A percentile compares a stretch with the other conserved stretches of the same genome.
Evolutionary conservation across 2,113 vertebrate genomes (phyloP).

Genomic region (Dermatemys mawii): DNA sequence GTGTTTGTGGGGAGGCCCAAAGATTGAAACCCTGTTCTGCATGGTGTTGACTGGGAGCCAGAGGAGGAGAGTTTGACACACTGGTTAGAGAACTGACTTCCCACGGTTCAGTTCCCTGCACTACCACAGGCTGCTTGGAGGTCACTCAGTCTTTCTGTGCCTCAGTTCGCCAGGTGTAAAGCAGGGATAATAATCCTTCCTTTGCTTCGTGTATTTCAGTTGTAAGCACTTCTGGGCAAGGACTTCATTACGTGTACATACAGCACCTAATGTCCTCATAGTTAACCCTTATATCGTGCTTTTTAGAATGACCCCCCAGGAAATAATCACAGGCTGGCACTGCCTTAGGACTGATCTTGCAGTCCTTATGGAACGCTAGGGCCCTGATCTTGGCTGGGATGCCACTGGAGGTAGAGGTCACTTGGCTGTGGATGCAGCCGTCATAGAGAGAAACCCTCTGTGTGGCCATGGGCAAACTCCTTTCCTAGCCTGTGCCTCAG

Average conservation of each 20-base stretch:
- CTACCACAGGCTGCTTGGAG: neutral
- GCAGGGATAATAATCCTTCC: neutral
- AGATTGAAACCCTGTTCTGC: neutral
- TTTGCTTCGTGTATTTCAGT: neutral
- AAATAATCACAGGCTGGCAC: neutral
- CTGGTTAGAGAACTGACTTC: neutral
- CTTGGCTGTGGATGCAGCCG: neutral
- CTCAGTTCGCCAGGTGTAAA: neutral
- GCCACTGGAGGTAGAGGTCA: neutral
- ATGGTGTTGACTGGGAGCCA: neutral
- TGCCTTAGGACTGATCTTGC: neutral
- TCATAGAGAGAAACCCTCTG: neutral
- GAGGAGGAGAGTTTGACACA: neutral
- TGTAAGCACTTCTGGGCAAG: neutral
- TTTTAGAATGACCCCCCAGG: neutral
- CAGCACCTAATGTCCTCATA: neutral
- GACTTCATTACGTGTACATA: neutral
- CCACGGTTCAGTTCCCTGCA: neutral
- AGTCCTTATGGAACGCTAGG: neutral
- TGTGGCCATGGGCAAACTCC: fast-evolving
- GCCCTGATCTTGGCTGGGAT: fast-evolving
- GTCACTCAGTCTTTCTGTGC: neutral
- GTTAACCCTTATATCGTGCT: neutral
- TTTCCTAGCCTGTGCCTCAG: neutral
- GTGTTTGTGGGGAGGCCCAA: neutral